Conservation (phyloP, 2,113 vertebrate species). For the Caloenas nicobarica region DNA sequence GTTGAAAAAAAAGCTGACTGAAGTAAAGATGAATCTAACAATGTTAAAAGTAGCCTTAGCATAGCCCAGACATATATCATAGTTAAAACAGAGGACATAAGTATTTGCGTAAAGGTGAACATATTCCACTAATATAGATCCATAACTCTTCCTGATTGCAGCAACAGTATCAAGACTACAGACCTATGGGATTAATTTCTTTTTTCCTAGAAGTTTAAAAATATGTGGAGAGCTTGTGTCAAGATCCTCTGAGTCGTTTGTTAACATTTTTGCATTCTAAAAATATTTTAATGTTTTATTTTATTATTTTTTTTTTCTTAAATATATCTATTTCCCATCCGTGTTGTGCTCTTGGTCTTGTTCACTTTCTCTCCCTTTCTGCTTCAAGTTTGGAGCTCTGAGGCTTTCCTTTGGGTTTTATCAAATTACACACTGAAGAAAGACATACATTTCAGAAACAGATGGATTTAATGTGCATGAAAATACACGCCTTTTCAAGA, state of each 20-base stretch:
- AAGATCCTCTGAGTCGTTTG: neutral
- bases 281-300: slow-evolving; percentile 35
- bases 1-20: neutral
- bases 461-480: slow-evolving; percentile 87
- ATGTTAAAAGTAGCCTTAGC: neutral
- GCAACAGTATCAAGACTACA: neutral
- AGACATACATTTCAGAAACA: slow-evolving; percentile 79
- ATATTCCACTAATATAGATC: neutral
- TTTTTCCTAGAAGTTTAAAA: neutral
- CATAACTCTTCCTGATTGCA: neutral
- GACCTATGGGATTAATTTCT: accelerated
- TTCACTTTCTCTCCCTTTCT: slow-evolving; percentile 60
- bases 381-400: slow-evolving; percentile 62
- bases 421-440: slow-evolving; percentile 81
- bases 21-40: neutral
- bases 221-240: neutral
- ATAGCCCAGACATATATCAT: too few relatives aligned
- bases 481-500: slow-evolving; percentile 83
- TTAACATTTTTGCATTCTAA: slow-evolving; percentile 39
- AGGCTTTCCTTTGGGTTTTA: slow-evolving; percentile 78
- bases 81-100: neutral
- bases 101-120: neutral
- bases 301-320: neutral
- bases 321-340: slow-evolving; percentile 4
- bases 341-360: neutral